These are phyloP conservation scores for Hypanus sabinus DNA, from an alignment of 2,113 vertebrate genomes.

Conservation along the genomic window DNA sequence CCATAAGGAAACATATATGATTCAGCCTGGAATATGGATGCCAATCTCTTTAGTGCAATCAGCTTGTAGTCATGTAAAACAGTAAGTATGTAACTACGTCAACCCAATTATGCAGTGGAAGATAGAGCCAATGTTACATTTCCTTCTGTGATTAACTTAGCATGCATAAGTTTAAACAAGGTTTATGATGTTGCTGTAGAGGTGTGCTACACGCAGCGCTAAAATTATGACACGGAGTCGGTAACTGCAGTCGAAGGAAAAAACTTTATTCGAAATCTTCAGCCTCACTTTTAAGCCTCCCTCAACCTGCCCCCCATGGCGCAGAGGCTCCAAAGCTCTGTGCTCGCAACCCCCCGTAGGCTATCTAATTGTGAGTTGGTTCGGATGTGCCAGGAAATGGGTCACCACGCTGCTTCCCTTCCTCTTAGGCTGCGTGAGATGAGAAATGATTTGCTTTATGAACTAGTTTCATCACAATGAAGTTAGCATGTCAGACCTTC, in stretches of 20 bases:
- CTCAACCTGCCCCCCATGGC: no score
- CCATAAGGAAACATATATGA: not conserved
- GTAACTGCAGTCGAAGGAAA: no score
- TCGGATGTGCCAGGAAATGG: no score
- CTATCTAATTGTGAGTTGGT: no score
- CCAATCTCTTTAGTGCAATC: not conserved
- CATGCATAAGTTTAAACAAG: conserved; percentile 13
- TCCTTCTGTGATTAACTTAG: conserved; percentile 19
- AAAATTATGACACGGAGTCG: no score
- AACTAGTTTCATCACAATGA: not conserved
- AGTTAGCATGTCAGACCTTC: conserved; percentile 23
- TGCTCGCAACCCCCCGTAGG: no score
- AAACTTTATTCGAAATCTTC: no score
- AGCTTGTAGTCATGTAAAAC: no score
- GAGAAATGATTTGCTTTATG: conserved; percentile 22
- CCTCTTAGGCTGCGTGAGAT: conserved; percentile 23
- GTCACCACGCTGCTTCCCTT: conserved; percentile 21
- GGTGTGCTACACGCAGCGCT: no score
- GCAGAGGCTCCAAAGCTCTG: no score
- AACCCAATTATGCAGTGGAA: not conserved
- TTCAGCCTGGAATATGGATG: not conserved
- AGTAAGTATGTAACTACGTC: not conserved
- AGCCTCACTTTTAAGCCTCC: no score
- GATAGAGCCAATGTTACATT: conserved; percentile 24
- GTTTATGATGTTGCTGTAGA: conserved; percentile 21